These are phyloP conservation scores for Eurystomus gularis DNA, from an alignment of 2,113 vertebrate genomes.

Conservation along the genomic window DNA sequence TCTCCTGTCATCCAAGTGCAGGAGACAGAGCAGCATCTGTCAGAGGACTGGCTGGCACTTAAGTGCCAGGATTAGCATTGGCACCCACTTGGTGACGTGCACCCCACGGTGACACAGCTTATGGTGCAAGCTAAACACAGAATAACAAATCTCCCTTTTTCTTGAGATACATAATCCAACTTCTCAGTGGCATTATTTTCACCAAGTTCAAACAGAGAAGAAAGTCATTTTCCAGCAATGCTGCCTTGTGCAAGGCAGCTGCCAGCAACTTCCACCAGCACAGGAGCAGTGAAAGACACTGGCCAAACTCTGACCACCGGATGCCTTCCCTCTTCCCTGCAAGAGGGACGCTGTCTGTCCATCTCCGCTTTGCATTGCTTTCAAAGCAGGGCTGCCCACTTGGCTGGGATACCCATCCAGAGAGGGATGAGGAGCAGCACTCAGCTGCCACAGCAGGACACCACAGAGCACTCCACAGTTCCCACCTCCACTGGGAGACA, in stretches of 20 bases:
- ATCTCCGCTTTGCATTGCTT: not conserved
- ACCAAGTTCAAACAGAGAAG: not conserved
- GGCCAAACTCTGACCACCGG: fast-evolving
- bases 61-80: not conserved
- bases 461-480: fast-evolving
- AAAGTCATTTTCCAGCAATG: not conserved
- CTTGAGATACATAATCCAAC: not conserved
- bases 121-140: not conserved
- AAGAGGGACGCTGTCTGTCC: not conserved
- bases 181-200: not conserved
- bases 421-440: not conserved
- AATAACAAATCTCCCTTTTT: not conserved
- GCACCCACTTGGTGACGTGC: not conserved
- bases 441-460: not conserved
- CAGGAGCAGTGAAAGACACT: not conserved
- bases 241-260: not conserved
- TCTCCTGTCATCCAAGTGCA: not conserved
- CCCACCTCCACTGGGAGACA: fast-evolving
- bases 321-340: not conserved
- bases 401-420: not conserved
- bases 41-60: not conserved
- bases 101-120: not conserved
- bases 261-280: not conserved
- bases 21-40: not conserved
- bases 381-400: not conserved